A percentile compares a stretch with the other conserved stretches of the same genome.
These are phyloP conservation scores for Ashinkailepas kermadecensis DNA, from an alignment of 2,888 invertebrate genomes.

Conservation along the genomic window DNA sequence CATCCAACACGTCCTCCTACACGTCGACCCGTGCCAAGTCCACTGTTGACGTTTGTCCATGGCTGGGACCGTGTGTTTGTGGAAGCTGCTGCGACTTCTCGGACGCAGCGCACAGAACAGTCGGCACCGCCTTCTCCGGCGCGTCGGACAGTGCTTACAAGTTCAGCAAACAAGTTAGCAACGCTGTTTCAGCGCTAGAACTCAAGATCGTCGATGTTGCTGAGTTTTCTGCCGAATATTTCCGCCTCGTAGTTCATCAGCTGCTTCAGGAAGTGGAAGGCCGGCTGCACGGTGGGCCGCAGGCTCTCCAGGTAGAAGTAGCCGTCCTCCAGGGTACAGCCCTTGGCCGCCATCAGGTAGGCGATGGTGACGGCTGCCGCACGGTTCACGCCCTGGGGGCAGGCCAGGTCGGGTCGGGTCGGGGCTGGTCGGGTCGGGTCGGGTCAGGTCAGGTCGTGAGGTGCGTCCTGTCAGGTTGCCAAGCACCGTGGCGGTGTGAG, in stretches of 20 bases:
- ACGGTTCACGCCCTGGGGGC: slow-evolving; percentile 34
- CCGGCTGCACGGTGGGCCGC: slow-evolving; percentile 32
- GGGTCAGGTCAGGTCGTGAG: slow-evolving; percentile 32
- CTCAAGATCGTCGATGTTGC: slow-evolving; percentile 34
- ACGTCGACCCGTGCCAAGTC: too few relatives aligned
- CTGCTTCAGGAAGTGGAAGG: slow-evolving; percentile 31
- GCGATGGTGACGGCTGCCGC: slow-evolving; percentile 31
- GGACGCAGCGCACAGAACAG: too few relatives aligned
- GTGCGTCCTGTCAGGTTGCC: too few relatives aligned
- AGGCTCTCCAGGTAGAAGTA: slow-evolving; percentile 32
- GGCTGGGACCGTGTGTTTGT: too few relatives aligned
- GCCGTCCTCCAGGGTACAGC: slow-evolving; percentile 33
- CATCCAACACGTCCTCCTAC: too few relatives aligned
- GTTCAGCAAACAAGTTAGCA: too few relatives aligned
- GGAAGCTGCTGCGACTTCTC: too few relatives aligned
- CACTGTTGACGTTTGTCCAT: too few relatives aligned
- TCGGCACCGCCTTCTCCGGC: too few relatives aligned
- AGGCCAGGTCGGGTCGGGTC: slow-evolving; percentile 36
- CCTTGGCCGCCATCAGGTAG: slow-evolving; percentile 31
- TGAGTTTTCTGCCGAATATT: slow-evolving; percentile 36
- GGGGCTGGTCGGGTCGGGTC: slow-evolving; percentile 33
- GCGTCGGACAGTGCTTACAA: too few relatives aligned
- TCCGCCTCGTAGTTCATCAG: slow-evolving; percentile 36
- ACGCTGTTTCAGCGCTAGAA: background rate
- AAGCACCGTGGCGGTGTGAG: too few relatives aligned